Base-by-base conservation (phyloP, 1,140 invertebrate genomes). In the Cepaea nemoralis region DNA sequence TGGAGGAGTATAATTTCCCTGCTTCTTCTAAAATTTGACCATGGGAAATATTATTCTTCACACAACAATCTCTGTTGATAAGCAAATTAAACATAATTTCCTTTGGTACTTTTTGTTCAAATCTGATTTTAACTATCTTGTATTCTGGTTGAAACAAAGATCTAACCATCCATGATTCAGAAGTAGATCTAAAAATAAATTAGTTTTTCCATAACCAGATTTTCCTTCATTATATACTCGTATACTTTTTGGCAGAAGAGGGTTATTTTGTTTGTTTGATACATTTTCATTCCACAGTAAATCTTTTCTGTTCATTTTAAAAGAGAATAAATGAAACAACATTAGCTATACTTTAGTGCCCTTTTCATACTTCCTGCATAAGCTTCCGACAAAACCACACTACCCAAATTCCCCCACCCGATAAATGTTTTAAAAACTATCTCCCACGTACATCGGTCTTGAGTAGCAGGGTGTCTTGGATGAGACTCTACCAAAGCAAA, bases 101-200 rank as follows among this genome's bases (percentile, higher is more conserved):
- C 19, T 48, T 48, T 48, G 45, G 45, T 48, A 48, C 8, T 8
- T 19, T 48, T 48, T 48, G 45, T 48, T 48, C n/a, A 48, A 48
- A 48, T 48, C 45, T 19, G 8, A 19, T 48, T 48, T 48, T 67
- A 67, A n/a, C 33, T 67, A 27, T 67, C 33, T 67, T 27, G 33
- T 67, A n/a, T n/a, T 27, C 33, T 27, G 63, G 63, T 67, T 67
- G 63, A 67, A 27, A 27, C 24, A 67, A n/a, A 67, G 63, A 67
- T 67, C 63, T n/a, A 67, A 67, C 33, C 24, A 67, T n/a, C 33
- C 63, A 14, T 67, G 8, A 12, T 48, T 67, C 10, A 67, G 33
- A 67, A 35, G 33, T 12, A 27, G 24, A 35, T 67, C 27, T 67
- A 27, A 12, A 10, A n/a, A 48, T 12, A 48, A 19, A 48, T 48